phyloP scores from a whole-genome alignment of 2,888 invertebrate species.

The Auanema freiburgensis region DNA sequence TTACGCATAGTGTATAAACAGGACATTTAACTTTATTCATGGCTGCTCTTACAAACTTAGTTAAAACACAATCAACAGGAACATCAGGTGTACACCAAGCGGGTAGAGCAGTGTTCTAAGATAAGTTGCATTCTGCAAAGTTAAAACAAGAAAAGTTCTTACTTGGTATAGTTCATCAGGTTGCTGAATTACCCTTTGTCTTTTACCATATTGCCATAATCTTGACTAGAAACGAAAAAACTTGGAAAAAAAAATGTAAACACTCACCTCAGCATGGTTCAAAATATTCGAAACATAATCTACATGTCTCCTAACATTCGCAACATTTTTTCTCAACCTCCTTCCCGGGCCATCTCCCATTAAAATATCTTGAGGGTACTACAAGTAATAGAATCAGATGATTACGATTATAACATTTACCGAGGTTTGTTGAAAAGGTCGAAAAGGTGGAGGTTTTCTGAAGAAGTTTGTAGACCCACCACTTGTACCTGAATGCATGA shows the following conservation, averaged over 20 bases:
- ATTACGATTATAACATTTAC: too few species aligned
- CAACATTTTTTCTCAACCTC: conserved; percentile 61
- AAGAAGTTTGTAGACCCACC: too few species aligned
- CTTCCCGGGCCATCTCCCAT: conserved; percentile 46
- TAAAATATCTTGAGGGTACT: conserved; percentile 19
- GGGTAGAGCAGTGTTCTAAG: conserved; percentile 74
- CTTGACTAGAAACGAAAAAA: conserved; percentile 73
- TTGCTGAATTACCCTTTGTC: conserved; percentile 83
- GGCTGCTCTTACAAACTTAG: conserved; percentile 94
- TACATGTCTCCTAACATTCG: conserved; percentile 62
- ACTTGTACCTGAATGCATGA: too few species aligned
- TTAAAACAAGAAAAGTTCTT: not conserved
- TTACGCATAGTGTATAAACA: conserved; percentile 87
- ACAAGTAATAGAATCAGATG: not conserved
- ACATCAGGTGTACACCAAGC: conserved; percentile 91
- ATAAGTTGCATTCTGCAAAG: not conserved
- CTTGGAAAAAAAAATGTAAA: not conserved
- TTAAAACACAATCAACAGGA: conserved; percentile 88
- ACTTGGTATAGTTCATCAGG: conserved; percentile 87
- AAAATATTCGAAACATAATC: conserved; percentile 61
- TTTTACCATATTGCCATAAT: conserved; percentile 89
- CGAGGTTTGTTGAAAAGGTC: too few species aligned
- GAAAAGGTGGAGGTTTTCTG: too few species aligned
- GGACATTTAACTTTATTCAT: conserved; percentile 99
- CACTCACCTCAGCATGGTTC: conserved; percentile 56